Conservation (phyloP, 2,888 invertebrate genomes). For the Endotricha flammealis region DNA sequence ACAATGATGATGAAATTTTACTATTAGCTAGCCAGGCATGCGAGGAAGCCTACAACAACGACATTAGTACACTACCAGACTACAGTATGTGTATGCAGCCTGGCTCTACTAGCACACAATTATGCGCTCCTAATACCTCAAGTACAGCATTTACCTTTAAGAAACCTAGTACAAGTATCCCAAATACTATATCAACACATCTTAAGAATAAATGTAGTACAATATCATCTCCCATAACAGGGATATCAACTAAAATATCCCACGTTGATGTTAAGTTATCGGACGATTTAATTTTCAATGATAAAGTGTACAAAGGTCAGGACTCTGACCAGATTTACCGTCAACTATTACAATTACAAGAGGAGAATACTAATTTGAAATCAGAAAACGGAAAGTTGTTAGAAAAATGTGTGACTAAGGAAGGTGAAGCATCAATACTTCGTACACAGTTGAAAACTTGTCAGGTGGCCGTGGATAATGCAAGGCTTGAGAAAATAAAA, state of each 20-base stretch:
- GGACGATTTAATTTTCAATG: constrained; percentile 50
- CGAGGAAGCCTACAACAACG: constrained; percentile 51
- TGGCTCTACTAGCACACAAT: constrained; percentile 57
- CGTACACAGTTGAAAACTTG: constrained; percentile 71
- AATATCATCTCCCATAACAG: constrained; percentile 61
- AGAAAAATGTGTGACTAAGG: constrained; percentile 74
- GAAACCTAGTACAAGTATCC: constrained; percentile 40
- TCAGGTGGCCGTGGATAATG: constrained; percentile 61
- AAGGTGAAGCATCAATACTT: constrained; percentile 77
- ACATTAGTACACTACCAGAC: constrained; percentile 44
- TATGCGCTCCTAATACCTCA: constrained; percentile 43
- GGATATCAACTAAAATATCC: constrained; percentile 45
- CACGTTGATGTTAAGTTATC: constrained; percentile 30
- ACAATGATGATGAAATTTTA: constrained; percentile 67
- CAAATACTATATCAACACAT: constrained; percentile 39
- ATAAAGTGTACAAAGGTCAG: constrained; percentile 48
- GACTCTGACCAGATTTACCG: constrained; percentile 49
- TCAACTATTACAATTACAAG: constrained; percentile 53
- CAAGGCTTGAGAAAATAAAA: constrained; percentile 59
- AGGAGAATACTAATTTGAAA: constrained; percentile 61
- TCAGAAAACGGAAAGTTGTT: constrained; percentile 63
- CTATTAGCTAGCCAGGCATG: constrained; percentile 69
- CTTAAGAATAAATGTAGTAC: constrained; percentile 55
- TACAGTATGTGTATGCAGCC: constrained; percentile 63
- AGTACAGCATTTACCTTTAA: constrained; percentile 51